These are phyloP conservation scores for Varecia variegata DNA, from an alignment of 2,797 vertebrate genomes.

Conservation along the genomic window DNA sequence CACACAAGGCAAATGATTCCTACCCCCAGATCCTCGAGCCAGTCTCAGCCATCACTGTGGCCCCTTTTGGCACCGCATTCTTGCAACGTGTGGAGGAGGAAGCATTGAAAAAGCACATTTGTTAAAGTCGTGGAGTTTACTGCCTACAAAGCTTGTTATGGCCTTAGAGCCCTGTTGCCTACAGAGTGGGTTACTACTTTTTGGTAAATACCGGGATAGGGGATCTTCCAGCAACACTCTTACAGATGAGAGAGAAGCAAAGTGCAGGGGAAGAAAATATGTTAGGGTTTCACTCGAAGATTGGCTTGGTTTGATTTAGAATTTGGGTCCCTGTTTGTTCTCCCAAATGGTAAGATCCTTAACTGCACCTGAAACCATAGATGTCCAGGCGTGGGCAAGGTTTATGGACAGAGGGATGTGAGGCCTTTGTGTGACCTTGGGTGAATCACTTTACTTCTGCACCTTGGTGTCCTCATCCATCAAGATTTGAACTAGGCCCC, in stretches of 20 bases:
- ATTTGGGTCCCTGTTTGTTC: background rate
- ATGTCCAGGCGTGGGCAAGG: background rate
- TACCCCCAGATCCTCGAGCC: conserved; percentile 30
- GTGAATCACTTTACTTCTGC: background rate
- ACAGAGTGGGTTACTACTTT: background rate
- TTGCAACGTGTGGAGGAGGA: background rate
- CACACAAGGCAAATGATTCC: background rate
- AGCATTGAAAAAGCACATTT: background rate
- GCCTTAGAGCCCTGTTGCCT: background rate
- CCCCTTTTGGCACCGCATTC: background rate
- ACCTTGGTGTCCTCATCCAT: background rate
- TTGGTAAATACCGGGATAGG: background rate
- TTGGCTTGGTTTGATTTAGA: background rate
- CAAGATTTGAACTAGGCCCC: background rate
- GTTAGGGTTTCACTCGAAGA: background rate
- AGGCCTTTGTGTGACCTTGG: background rate
- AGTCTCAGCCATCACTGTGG: conserved; percentile 13
- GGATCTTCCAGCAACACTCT: background rate
- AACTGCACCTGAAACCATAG: background rate
- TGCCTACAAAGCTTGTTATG: background rate
- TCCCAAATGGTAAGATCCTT: background rate
- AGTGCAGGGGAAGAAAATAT: background rate
- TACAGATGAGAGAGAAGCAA: background rate
- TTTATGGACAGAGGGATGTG: background rate
- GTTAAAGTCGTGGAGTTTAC: background rate